Conservation (phyloP, 1,140 invertebrate genomes). For the Listronotus bonariensis region DNA sequence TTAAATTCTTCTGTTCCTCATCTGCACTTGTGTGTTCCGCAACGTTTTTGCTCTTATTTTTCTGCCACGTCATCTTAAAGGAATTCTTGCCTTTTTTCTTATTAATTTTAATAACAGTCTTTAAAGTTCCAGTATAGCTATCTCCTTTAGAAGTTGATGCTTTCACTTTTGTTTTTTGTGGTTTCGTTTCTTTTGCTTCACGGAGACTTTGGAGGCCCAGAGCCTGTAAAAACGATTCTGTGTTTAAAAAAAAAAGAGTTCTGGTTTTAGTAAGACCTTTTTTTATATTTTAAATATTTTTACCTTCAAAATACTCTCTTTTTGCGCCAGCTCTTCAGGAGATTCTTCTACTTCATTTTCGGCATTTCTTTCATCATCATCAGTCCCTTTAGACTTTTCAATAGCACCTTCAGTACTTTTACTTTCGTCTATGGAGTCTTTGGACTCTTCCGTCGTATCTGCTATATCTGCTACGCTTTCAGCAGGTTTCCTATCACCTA, state of each 20-base stretch:
- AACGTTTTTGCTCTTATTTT: slow-evolving; percentile 60
- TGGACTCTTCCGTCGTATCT: too few species aligned
- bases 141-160: slow-evolving; percentile 54
- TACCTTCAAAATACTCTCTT: slow-evolving; percentile 64
- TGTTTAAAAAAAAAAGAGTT: too few species aligned
- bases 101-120: slow-evolving; percentile 77
- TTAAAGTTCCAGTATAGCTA: slow-evolving; percentile 73
- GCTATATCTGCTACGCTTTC: background rate
- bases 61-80: slow-evolving; percentile 80
- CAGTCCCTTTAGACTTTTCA: too few species aligned
- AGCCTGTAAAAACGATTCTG: slow-evolving; percentile 59
- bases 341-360: slow-evolving; percentile 53
- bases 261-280: too few species aligned
- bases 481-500: slow-evolving; percentile 14
- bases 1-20: slow-evolving; percentile 75
- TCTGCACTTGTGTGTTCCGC: slow-evolving; percentile 60
- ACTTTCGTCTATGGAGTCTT: too few species aligned
- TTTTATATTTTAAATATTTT: too few species aligned
- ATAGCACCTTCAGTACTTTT: too few species aligned
- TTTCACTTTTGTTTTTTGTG: slow-evolving; percentile 63
- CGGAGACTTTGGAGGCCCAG: slow-evolving; percentile 68
- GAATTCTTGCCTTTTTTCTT: slow-evolving; percentile 67
- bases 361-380: too few species aligned
- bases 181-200: slow-evolving; percentile 62
- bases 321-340: slow-evolving; percentile 62